Conservation (phyloP, 2,888 invertebrate species). For the Caenorhabditis imperialis region DNA sequence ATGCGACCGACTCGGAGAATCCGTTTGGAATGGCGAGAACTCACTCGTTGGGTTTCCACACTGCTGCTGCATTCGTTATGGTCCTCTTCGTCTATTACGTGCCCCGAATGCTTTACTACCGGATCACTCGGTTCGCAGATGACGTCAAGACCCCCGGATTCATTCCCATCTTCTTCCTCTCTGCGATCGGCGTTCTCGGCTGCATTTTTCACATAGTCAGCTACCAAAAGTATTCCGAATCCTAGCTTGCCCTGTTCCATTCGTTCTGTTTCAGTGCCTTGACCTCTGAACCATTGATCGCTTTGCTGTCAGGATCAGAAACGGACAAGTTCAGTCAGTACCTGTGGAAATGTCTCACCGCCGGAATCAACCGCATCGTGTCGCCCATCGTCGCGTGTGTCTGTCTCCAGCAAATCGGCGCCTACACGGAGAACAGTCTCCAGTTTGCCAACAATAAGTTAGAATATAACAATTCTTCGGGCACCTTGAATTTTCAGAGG, state of each 20-base stretch:
- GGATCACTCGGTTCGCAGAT: neutral
- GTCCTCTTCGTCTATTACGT: conserved; percentile 28
- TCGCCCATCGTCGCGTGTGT: conserved; percentile 15
- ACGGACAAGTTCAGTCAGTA: neutral
- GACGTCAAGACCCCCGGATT: conserved; percentile 13
- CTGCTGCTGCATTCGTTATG: conserved; percentile 3
- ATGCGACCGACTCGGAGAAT: too few species aligned
- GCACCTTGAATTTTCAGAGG: conserved; percentile 1
- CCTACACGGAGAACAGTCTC: neutral
- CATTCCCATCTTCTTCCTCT: conserved; percentile 24
- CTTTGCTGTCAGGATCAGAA: neutral
- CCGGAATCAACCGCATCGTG: conserved; percentile 19
- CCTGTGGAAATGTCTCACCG: neutral
- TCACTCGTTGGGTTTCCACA: too few species aligned
- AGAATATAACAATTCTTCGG: neutral
- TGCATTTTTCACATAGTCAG: neutral
- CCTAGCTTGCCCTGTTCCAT: neutral
- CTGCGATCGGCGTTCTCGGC: conserved; percentile 1
- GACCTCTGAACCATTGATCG: neutral
- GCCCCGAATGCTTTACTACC: conserved; percentile 25
- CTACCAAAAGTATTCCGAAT: conserved; percentile 8
- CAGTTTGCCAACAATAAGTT: conserved; percentile 7
- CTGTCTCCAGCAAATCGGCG: conserved; percentile 15
- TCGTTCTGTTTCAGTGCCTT: neutral
- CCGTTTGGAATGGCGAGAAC: too few species aligned